phyloP scores from a whole-genome alignment of 1,140 invertebrate species.

The Mactra quadrangularis region DNA sequence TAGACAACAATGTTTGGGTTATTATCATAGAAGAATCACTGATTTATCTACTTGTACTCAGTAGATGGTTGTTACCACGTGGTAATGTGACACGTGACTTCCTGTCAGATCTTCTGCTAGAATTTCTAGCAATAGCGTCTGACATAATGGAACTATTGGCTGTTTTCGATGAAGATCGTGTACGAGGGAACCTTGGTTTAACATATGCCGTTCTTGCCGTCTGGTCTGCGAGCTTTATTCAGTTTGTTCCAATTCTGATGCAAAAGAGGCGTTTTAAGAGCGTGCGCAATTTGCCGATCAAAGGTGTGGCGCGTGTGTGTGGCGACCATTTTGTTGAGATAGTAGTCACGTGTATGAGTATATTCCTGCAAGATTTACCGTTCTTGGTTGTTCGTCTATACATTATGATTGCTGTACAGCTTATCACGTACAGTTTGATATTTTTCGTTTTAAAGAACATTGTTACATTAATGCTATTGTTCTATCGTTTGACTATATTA shows the following conservation, averaged over 20 bases:
- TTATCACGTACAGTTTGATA: conserved; percentile 94
- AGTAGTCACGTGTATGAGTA: conserved; percentile 52
- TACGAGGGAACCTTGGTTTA: conserved; percentile 59
- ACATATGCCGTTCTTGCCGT: conserved; percentile 67
- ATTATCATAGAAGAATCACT: conserved; percentile 91
- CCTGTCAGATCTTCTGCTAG: conserved; percentile 93
- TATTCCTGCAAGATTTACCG: conserved; percentile 88
- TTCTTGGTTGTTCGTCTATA: conserved; percentile 92
- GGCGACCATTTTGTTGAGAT: conserved; percentile 50
- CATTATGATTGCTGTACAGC: conserved; percentile 91
- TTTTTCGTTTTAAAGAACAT: conserved; percentile 95
- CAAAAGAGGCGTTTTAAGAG: conserved; percentile 36
- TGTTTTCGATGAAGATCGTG: conserved; percentile 87
- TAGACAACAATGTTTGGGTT: conserved; percentile 64
- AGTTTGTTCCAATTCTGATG: conserved; percentile 81
- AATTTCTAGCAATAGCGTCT: conserved; percentile 90
- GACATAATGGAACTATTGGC: conserved; percentile 98
- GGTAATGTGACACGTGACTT: conserved; percentile 93
- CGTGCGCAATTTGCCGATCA: conserved; percentile 6
- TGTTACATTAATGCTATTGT: conserved; percentile 89
- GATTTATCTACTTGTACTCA: conserved; percentile 93
- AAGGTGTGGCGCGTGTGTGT: conserved; percentile 2
- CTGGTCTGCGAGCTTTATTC: conserved; percentile 91
- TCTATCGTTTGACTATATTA: conserved; percentile 67
- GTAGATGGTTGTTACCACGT: conserved; percentile 93